phyloP scores from a whole-genome alignment of 1,140 invertebrate species.

The Leptestheria dahalacensis region DNA sequence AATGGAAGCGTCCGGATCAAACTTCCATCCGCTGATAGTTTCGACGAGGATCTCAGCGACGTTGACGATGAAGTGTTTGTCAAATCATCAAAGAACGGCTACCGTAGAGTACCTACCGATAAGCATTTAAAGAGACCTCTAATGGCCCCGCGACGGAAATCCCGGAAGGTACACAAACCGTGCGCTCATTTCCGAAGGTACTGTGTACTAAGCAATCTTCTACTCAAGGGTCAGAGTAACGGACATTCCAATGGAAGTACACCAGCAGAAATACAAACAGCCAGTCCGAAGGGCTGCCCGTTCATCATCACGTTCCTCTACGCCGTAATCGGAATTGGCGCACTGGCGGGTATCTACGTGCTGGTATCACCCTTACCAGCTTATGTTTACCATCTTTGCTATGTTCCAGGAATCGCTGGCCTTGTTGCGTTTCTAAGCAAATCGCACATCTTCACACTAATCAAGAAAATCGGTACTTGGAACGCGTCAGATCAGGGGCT shows the following conservation, averaged over 20 bases:
- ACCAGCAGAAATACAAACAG: slow-evolving; percentile 1
- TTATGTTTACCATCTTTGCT: not conserved
- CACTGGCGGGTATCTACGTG: not conserved
- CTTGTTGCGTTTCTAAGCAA: slow-evolving; percentile 12
- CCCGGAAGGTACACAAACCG: not conserved
- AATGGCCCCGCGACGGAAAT: slow-evolving; percentile 12
- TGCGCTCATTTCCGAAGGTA: not conserved
- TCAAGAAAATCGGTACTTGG: slow-evolving; percentile 6
- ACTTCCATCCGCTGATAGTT: slow-evolving; percentile 10
- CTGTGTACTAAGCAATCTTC: not conserved
- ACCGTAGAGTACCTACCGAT: slow-evolving; percentile 3
- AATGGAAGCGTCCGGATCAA: slow-evolving; percentile 6
- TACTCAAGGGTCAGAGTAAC: not conserved
- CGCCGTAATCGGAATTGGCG: not conserved
- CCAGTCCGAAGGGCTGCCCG: not conserved
- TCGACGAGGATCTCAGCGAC: slow-evolving; percentile 14
- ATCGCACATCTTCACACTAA: not conserved
- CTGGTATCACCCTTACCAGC: not conserved
- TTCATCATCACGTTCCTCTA: not conserved
- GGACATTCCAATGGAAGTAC: slow-evolving; percentile 1
- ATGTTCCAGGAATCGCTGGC: slow-evolving; percentile 4
- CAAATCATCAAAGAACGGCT: slow-evolving; percentile 12
- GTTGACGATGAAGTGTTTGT: slow-evolving; percentile 16
- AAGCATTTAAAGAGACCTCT: slow-evolving; percentile 9
- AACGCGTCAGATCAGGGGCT: slow-evolving; percentile 1